Percentiles rank a stretch among this genome's conserved stretches.
Conservation (phyloP, 2,888 invertebrate species). For the Phyllotreta cruciferae region DNA sequence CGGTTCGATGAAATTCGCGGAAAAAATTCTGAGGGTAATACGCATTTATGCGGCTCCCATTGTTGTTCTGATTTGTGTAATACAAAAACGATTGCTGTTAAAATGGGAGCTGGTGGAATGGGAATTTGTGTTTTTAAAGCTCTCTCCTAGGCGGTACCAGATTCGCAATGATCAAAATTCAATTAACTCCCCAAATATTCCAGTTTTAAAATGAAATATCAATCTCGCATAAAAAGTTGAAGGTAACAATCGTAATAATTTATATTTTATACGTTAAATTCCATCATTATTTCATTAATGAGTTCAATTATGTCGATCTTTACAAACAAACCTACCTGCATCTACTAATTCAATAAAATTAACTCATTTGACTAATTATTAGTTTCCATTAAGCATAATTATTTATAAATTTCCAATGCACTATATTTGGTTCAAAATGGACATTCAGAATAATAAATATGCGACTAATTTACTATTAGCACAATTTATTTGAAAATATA, state of each 20-base stretch:
- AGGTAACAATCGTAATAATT: too few relatives aligned
- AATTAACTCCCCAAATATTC: too few relatives aligned
- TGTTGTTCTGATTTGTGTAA: conserved; percentile 9
- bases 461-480: not conserved
- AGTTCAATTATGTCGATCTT: too few relatives aligned
- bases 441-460: conserved; percentile 5
- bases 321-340: not conserved
- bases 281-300: too few relatives aligned
- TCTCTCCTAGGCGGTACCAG: too few relatives aligned
- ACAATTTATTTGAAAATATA: conserved; percentile 6
- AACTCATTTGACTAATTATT: conserved; percentile 5
- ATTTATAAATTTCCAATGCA: not conserved
- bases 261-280: too few relatives aligned
- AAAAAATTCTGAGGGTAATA: conserved; percentile 29
- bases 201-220: too few relatives aligned
- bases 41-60: conserved; percentile 7
- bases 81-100: not conserved
- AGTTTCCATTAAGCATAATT: conserved; percentile 11
- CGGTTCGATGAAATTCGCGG: conserved; percentile 25
- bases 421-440: not conserved
- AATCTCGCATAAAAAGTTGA: too few relatives aligned
- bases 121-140: too few relatives aligned
- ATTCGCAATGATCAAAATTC: too few relatives aligned
- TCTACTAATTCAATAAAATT: conserved; percentile 7
- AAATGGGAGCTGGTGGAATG: too few relatives aligned